Evolutionary conservation across 1,140 invertebrate genomes (phyloP).

Genomic region (Diachasma alloeum): DNA sequence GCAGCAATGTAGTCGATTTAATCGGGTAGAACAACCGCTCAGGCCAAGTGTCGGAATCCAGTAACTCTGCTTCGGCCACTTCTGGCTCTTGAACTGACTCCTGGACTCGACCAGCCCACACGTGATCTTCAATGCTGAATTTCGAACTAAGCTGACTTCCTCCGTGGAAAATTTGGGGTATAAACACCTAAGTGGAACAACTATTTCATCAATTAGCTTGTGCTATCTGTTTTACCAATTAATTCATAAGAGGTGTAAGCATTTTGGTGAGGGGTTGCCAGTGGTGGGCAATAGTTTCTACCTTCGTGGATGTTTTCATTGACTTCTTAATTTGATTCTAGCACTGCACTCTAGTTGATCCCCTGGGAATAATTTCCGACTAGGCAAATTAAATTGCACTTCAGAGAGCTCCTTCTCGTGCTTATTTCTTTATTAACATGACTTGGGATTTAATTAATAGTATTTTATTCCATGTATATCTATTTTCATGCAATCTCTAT

Average conservation of each 20-base stretch:
- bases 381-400: background rate
- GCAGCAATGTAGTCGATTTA: slow-evolving; percentile 35
- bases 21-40: slow-evolving; percentile 45
- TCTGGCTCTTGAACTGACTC: background rate
- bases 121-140: background rate
- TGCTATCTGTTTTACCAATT: background rate
- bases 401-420: background rate
- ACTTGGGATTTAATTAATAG: too few species aligned
- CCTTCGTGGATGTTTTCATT: background rate
- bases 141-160: background rate
- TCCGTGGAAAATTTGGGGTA: background rate
- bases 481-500: too few species aligned
- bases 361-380: background rate
- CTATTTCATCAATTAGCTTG: background rate
- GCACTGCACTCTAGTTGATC: background rate
- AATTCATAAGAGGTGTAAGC: background rate
- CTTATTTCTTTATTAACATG: background rate
- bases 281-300: background rate
- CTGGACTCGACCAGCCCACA: background rate
- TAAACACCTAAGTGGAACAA: background rate
- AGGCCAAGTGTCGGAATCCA: slow-evolving; percentile 15
- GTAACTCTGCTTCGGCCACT: slow-evolving; percentile 8
- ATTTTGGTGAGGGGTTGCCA: background rate
- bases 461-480: too few species aligned
- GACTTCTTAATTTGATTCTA: background rate